Base-by-base conservation (phyloP, 2,888 invertebrate species). In the Schizaphis graminum region DNA sequence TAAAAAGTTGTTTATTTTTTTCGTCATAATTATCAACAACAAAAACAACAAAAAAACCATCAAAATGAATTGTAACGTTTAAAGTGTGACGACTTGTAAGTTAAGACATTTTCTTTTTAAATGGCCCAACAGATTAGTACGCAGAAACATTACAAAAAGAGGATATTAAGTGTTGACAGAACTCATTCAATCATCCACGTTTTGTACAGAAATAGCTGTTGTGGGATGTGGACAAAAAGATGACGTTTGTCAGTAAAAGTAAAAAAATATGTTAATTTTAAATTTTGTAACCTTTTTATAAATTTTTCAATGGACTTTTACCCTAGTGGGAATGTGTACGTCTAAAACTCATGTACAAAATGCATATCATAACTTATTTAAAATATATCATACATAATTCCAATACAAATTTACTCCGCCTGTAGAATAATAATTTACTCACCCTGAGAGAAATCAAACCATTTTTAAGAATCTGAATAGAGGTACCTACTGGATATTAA, bases 81-180 rank as follows among this genome's bases (percentile, higher is more conserved):
- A 35, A 67, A 86, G 28, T 35, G 13, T n/a, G 44, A 86, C 47
- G 35, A 91, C 86, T 86, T 86, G 86, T 56, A 57, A 91, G 47
- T 47, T 57, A n/a, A 86, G 35, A 57, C 16, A 57, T 86, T 91
- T 57, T 56, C 47, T n/a, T 57, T 86, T 67, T 67, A 47, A 90
- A 90, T 28, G 56, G 41, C 21, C 56, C 90, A 67, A 90, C 61
- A 90, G 85, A 85, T 91, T 91, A 91, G 84, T 44, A 56, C 28
- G 3, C 28, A 56, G 28, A 44, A 44, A 56, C 28, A 44, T 56
- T 56, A 85, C 7, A 91, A 91, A 85, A 89, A 91, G 8, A 28
- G 28, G 56, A 91, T 56, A 85, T 91, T 84, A 84, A 56, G 84
- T 56, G 53, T 28, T 8, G 84, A 56, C 44, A 26, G 41, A 49